These are phyloP conservation scores for Camponotus vicinus DNA, from an alignment of 1,140 invertebrate species.

Conservation along the genomic window DNA sequence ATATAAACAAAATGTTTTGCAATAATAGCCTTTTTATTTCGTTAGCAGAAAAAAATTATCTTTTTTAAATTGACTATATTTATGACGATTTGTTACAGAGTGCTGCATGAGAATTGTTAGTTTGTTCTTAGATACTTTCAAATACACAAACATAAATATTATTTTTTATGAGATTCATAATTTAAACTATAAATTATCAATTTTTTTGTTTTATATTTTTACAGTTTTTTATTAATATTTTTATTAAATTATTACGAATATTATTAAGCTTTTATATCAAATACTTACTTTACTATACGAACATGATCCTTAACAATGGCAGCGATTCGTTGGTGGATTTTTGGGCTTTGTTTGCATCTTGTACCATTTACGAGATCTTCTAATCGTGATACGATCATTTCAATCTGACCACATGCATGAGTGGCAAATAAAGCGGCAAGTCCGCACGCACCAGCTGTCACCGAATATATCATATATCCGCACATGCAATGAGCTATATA, in stretches of 20 bases:
- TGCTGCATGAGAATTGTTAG: not conserved
- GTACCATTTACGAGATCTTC: slow-evolving; percentile 33
- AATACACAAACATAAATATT: not conserved
- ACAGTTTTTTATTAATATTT: not conserved
- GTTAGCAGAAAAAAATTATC: not conserved
- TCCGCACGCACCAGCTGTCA: slow-evolving; percentile 54
- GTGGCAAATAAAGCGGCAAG: slow-evolving; percentile 64
- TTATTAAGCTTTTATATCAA: not conserved
- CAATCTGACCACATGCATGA: slow-evolving; percentile 68
- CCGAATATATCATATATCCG: slow-evolving; percentile 52
- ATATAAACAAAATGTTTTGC: not conserved
- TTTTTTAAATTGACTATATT: not conserved
- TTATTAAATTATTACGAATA: not conserved
- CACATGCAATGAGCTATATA: slow-evolving; percentile 57
- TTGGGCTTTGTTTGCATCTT: not conserved
- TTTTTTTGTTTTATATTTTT: not conserved
- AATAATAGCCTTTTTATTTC: not conserved
- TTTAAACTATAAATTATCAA: not conserved
- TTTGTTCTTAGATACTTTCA: not conserved
- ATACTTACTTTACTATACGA: slow-evolving; percentile 52
- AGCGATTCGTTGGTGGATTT: slow-evolving; percentile 34
- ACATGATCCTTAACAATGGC: slow-evolving; percentile 63
- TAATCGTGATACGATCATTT: slow-evolving; percentile 65
- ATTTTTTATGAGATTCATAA: not conserved
- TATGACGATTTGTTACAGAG: not conserved